Evolutionary conservation across 2,113 vertebrate species (phyloP).

Genomic region (Chinchilla lanigera): DNA sequence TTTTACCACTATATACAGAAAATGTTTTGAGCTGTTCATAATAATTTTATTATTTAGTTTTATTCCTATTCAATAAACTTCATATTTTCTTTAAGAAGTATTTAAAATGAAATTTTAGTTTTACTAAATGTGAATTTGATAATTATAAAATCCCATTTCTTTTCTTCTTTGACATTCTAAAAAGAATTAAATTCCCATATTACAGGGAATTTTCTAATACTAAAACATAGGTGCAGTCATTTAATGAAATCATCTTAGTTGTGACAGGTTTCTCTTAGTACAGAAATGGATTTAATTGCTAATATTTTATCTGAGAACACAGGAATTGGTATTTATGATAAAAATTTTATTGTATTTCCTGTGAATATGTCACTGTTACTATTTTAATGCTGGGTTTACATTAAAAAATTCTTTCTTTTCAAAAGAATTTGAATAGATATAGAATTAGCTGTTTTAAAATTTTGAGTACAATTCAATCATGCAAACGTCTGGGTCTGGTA

Average conservation of each 20-base stretch:
- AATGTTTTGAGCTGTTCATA: background rate
- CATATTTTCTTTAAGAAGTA: background rate
- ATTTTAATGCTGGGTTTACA: background rate
- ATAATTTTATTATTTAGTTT: background rate
- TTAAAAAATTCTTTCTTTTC: background rate
- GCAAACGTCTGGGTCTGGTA: background rate
- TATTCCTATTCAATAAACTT: background rate
- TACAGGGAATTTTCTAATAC: background rate
- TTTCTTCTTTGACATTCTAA: background rate
- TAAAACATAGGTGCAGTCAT: background rate
- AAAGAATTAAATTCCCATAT: background rate
- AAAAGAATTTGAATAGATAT: background rate
- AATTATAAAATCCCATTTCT: background rate
- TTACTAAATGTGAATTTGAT: background rate
- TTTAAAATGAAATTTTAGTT: background rate
- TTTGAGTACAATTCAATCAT: background rate
- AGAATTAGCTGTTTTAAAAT: background rate
- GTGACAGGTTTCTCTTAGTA: background rate
- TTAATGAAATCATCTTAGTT: background rate
- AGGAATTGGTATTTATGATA: background rate
- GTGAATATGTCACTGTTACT: background rate
- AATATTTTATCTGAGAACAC: background rate
- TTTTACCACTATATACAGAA: background rate
- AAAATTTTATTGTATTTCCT: background rate
- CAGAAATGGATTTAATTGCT: background rate